Percentiles rank a stretch among this genome's conserved stretches.
phyloP scores from a whole-genome alignment of 2,888 invertebrate species.

The Leucophora obtusa region DNA sequence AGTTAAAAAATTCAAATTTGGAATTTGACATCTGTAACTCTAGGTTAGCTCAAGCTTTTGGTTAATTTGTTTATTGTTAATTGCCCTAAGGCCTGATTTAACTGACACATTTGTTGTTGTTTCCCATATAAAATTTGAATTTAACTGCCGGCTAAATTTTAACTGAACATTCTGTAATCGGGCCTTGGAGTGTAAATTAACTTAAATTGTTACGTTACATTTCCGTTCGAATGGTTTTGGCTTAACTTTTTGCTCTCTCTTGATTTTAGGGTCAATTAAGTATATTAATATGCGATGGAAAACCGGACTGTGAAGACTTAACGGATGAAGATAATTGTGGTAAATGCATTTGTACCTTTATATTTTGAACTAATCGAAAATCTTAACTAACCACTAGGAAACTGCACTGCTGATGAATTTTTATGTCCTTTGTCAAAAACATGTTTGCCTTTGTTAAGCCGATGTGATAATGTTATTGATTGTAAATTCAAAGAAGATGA shows the following conservation, averaged over 20 bases:
- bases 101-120: too few relatives aligned
- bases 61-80: too few relatives aligned
- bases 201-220: too few relatives aligned
- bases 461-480: constrained; percentile 84
- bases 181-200: too few relatives aligned
- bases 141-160: too few relatives aligned
- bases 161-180: too few relatives aligned
- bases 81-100: too few relatives aligned
- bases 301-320: constrained; percentile 86
- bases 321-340: constrained; percentile 87
- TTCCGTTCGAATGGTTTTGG: too few relatives aligned
- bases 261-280: constrained; percentile 74
- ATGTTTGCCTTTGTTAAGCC: constrained; percentile 82
- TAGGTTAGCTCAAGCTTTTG: too few relatives aligned
- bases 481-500: constrained; percentile 88
- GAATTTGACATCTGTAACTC: too few relatives aligned
- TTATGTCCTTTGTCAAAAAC: constrained; percentile 82
- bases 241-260: neutral
- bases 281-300: constrained; percentile 86
- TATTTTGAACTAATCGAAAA: neutral
- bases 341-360: constrained; percentile 76
- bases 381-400: constrained; percentile 76
- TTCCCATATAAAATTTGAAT: too few relatives aligned
- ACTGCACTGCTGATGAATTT: constrained; percentile 82
- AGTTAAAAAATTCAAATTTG: too few relatives aligned